A percentile compares a stretch with the other conserved stretches of the same genome.
Conservation (phyloP, 2,113 vertebrate species). For the Ictalurus furcatus region DNA sequence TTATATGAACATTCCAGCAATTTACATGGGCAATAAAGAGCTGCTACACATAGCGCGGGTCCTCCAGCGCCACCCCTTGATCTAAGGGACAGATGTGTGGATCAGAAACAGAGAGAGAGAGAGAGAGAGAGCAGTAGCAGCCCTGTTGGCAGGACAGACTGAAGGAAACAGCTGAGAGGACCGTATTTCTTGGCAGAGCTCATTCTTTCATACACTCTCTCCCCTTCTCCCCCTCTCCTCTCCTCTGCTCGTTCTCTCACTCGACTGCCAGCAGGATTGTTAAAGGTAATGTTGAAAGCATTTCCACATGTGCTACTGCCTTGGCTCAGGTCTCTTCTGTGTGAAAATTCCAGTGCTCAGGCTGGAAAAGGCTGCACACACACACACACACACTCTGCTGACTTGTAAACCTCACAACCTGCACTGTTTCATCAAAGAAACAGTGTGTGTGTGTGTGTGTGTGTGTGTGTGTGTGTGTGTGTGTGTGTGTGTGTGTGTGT, state of each 20-base stretch:
- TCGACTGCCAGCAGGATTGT: slow-evolving; percentile 42
- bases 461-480: slow-evolving; percentile 11
- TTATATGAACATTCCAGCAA: slow-evolving; percentile 55
- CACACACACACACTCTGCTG: not conserved
- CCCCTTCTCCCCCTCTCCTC: slow-evolving; percentile 8
- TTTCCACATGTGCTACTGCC: slow-evolving; percentile 57
- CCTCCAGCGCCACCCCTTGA: slow-evolving; percentile 43
- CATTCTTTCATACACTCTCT: slow-evolving; percentile 13
- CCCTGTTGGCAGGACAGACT: slow-evolving; percentile 42
- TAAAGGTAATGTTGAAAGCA: slow-evolving; percentile 54
- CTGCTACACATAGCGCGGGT: slow-evolving; percentile 41
- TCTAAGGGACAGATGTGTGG: slow-evolving; percentile 55
- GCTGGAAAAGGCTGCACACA: not conserved
- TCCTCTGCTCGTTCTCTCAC: not conserved
- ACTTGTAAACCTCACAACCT: not conserved
- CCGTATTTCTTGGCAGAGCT: slow-evolving; percentile 45
- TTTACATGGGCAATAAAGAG: slow-evolving; percentile 57
- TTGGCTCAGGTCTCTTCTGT: slow-evolving; percentile 40
- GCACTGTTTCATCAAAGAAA: not conserved
- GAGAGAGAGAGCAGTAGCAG: slow-evolving; percentile 21
- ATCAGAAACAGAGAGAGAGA: slow-evolving; percentile 5
- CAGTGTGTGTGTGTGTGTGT: slow-evolving; percentile 13
- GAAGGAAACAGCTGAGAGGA: slow-evolving; percentile 54
- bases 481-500: slow-evolving; percentile 15
- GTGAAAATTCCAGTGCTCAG: slow-evolving; percentile 13